Base-by-base conservation (phyloP, 2,797 vertebrate species). In the Brachymystax lenok region DNA sequence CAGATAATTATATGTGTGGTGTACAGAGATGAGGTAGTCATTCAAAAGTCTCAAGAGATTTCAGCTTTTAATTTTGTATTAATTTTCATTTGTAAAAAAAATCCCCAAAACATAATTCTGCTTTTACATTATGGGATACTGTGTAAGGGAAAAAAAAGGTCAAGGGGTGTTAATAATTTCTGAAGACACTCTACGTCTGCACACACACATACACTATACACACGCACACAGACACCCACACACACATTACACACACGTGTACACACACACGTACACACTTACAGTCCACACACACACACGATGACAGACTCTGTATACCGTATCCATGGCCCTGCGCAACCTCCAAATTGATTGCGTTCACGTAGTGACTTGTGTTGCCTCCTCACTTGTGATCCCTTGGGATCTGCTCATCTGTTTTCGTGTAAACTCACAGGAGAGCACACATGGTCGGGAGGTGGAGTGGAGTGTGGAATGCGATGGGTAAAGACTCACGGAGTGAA, bases 281-380 rank as follows among this genome's bases (percentile, higher is more conserved):
- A 50, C 51, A 56, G 3, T 46, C 19, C 33, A n/a, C n/a, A 19
- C 52, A 56, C 7, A 40, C 52, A 17, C 30, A 16, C 17, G 1
- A 17, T 17, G 13, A 17, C 66, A 17, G 17, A 30, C 66, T 17
- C 66, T 17, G 30, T 17, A 67, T 24, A 33, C 64, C 0, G 28
- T 7, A 14, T 66, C 24, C 63, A 66, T 63, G 24, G n/a, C 74
- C 83, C 50, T 54, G 82, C 80, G 84, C 79, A 78, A 80, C 70
- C 73, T 10, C 74, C 59, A 63, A 61, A 71, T 70, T 71, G 56
- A 56, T 33, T 77, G 5, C 71, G 52, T 80, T 71, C 79, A 89
- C 82, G 83, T 89, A 87, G 8, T 82, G 79, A 85, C 85, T 84
- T 78, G 14, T n/a, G 83, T 80, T 91, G 89, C 73, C 64, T 7